Percentiles rank a stretch among this genome's conserved stretches.
Conservation (phyloP, 2,888 invertebrate species). For the Isoperla grammatica region DNA sequence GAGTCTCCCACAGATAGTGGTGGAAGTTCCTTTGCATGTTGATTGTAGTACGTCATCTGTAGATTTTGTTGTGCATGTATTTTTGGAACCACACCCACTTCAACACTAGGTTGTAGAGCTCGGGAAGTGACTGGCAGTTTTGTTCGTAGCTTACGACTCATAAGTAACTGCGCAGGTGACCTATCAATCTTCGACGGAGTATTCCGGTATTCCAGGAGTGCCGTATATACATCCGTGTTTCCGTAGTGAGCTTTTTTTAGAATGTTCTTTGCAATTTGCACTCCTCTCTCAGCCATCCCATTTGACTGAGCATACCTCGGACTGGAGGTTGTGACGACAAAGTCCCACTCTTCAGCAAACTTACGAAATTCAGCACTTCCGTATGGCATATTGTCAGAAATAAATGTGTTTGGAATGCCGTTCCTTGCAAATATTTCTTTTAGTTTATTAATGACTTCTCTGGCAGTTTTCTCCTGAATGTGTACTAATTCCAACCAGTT, state of each 20-base stretch:
- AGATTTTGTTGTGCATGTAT: background rate
- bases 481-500: conserved; percentile 33
- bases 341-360: conserved; percentile 32
- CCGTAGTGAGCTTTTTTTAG: conserved; percentile 28
- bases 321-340: conserved; percentile 29
- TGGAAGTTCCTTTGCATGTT: background rate
- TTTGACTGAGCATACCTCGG: conserved; percentile 34
- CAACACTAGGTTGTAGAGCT: background rate
- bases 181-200: conserved; percentile 1
- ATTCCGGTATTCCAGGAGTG: conserved; percentile 16
- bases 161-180: conserved; percentile 5
- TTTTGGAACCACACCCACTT: background rate
- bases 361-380: conserved; percentile 28
- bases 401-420: conserved; percentile 31
- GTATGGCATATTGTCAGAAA: conserved; percentile 34
- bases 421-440: conserved; percentile 29
- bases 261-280: conserved; percentile 29
- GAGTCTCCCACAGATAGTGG: background rate
- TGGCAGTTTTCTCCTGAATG: conserved; percentile 17
- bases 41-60: conserved; percentile 8
- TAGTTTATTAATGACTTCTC: conserved; percentile 27
- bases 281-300: conserved; percentile 32
- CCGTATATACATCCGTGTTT: conserved; percentile 9
- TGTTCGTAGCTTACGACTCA: background rate
- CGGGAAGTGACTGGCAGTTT: conserved; percentile 1